Evolutionary conservation across 2,113 vertebrate species (phyloP).

Genomic region (Coregonus clupeaformis): DNA sequence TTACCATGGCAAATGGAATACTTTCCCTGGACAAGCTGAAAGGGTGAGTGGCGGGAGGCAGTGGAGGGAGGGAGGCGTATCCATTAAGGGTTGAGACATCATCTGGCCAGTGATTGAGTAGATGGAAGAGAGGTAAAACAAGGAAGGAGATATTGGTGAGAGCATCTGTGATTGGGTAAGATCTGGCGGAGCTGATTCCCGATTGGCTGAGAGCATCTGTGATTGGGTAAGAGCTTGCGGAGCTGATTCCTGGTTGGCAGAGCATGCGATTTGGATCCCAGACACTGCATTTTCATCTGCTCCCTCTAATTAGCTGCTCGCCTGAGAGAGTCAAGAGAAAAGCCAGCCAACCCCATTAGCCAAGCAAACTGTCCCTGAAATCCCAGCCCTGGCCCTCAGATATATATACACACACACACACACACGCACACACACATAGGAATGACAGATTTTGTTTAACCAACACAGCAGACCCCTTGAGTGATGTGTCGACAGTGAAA

Average conservation of each 20-base stretch:
- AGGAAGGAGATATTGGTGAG: conserved; percentile 2
- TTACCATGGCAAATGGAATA: conserved; percentile 56
- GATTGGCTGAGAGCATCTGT: conserved; percentile 43
- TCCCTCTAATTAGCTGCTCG: conserved; percentile 65
- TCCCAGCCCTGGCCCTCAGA: conserved; percentile 44
- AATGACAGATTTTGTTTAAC: conserved; percentile 55
- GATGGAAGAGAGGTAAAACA: conserved; percentile 38
- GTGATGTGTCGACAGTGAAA: conserved; percentile 57
- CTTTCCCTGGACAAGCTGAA: conserved; percentile 13
- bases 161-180: conserved; percentile 46
- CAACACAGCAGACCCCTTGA: conserved; percentile 49
- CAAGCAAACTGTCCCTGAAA: conserved; percentile 65
- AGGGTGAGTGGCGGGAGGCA: background rate
- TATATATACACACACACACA: conserved; percentile 17
- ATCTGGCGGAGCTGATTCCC: conserved; percentile 15
- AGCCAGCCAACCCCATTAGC: conserved; percentile 64
- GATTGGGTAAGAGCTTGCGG: conserved; percentile 44
- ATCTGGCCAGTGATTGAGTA: conserved; percentile 44
- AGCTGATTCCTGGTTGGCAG: conserved; percentile 45
- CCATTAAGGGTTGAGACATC: conserved; percentile 50
- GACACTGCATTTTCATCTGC: conserved; percentile 66
- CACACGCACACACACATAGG: conserved; percentile 29
- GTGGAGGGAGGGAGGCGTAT: conserved; percentile 11
- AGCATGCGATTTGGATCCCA: conserved; percentile 39
- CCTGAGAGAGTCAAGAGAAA: conserved; percentile 53